Conservation (phyloP, 2,888 invertebrate genomes). For the Ischnura elegans region DNA sequence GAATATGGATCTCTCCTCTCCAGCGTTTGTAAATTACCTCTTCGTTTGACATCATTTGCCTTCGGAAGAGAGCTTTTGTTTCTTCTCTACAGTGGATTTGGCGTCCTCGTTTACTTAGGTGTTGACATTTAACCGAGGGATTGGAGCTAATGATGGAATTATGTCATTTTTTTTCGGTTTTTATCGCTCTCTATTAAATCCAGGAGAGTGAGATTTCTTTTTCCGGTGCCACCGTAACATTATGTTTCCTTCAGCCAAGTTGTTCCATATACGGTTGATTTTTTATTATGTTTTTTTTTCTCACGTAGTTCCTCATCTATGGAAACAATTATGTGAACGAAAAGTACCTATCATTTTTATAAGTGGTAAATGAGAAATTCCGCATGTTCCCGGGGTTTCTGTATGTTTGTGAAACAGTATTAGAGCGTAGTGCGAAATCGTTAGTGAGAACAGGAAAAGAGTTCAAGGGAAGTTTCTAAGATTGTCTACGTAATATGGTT, state of each 20-base stretch:
- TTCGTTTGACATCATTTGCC: not conserved
- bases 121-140: conserved; percentile 38
- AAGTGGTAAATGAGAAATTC: no score
- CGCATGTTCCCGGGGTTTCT: no score
- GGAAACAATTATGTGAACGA: no score
- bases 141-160: not conserved
- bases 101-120: not conserved
- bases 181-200: no score
- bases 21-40: not conserved
- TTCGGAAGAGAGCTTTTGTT: not conserved
- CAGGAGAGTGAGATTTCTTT: not conserved
- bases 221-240: not conserved
- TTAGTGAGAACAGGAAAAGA: no score
- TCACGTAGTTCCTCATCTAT: no score
- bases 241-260: not conserved
- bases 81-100: not conserved
- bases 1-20: no score
- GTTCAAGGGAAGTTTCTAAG: no score
- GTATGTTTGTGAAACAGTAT: no score
- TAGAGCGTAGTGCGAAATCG: no score
- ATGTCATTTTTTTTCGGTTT: not conserved
- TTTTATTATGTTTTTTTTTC: not conserved
- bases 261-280: not conserved
- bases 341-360: no score
- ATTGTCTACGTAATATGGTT: no score